These are phyloP conservation scores for Hemicentrotus pulcherrimus DNA, from an alignment of 35 echinoderm and acorn worm genomes.

Conservation along the genomic window DNA sequence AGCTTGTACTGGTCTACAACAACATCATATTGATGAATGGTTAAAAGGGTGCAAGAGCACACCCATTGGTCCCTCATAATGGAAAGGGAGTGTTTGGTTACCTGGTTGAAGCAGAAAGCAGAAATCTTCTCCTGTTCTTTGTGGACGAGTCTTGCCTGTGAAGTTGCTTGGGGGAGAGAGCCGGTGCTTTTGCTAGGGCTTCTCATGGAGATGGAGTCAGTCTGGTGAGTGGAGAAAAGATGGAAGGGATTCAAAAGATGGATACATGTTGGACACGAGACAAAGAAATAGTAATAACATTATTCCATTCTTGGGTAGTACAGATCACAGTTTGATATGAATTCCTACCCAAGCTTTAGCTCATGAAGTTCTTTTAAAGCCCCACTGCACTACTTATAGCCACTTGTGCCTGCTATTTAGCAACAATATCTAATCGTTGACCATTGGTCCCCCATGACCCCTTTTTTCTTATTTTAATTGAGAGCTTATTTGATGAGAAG, in stretches of 20 bases:
- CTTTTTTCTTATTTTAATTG: too few species aligned
- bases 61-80: neutral
- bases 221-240: conserved; percentile 32
- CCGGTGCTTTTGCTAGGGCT: conserved; percentile 35
- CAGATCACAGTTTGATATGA: neutral
- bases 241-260: neutral
- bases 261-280: neutral
- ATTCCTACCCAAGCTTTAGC: too few species aligned
- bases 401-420: too few species aligned
- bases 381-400: too few species aligned
- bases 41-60: neutral
- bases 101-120: conserved; percentile 96
- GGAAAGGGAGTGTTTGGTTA: conserved; percentile 46
- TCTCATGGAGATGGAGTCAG: conserved; percentile 50
- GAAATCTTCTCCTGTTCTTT: conserved; percentile 96
- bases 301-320: neutral
- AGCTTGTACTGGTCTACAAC: neutral
- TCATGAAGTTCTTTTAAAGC: too few species aligned
- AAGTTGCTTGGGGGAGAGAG: conserved; percentile 22
- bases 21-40: neutral
- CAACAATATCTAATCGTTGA: too few species aligned
- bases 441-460: too few species aligned
- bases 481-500: too few species aligned
- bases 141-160: conserved; percentile 77
- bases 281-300: neutral